Base-by-base conservation (phyloP, 1,140 invertebrate species). In the Wiebesia pumilae region DNA sequence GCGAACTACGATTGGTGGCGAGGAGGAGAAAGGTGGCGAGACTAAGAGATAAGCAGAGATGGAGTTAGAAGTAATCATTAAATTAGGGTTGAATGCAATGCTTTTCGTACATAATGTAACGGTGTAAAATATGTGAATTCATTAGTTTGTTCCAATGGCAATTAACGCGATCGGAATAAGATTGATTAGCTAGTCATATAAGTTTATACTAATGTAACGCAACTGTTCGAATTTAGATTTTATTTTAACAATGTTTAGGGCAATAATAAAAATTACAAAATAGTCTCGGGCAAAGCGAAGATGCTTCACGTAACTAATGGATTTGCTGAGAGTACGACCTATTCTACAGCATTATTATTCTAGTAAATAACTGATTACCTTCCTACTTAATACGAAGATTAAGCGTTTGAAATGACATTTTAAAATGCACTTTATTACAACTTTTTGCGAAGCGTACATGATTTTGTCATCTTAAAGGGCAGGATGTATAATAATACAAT, bases 1-100 rank as follows among this genome's bases (percentile, higher is more conserved):
- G 90, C 82, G 84, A 85, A 43, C 79, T 81, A 73, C 88, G 86
- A 90, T 90, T 88, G 87, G n/a, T n/a, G 85, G 67, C 40, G 81
- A n/a, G 35, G 21, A 43, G 43, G 43, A 87, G 87, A 81, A 40
- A 77, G 43, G 21, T 3, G 3, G 38, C 30, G 35, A 14, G 43
- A 43, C 2, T 2, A 0, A 30, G 75, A 16, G 19, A 77, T 9
- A 30, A 3, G 3, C 24, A 43, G 67, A 73, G 67, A 6, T 24
- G 24, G 69, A 54, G 67, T 14, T 51, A 75, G 14, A 16, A 14
- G 30, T 51, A n/a, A 77, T n/a, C 75, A n/a, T 47, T n/a, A n/a
- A 19, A 47, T 47, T n/a, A 47, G n/a, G 19, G 3, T 77, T 10
- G 43, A 24, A 77, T 40, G 0, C 35, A 40, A 40, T 73, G 21